phyloP scores from a whole-genome alignment of 2,113 vertebrate species.

The Podocnemis expansa region DNA sequence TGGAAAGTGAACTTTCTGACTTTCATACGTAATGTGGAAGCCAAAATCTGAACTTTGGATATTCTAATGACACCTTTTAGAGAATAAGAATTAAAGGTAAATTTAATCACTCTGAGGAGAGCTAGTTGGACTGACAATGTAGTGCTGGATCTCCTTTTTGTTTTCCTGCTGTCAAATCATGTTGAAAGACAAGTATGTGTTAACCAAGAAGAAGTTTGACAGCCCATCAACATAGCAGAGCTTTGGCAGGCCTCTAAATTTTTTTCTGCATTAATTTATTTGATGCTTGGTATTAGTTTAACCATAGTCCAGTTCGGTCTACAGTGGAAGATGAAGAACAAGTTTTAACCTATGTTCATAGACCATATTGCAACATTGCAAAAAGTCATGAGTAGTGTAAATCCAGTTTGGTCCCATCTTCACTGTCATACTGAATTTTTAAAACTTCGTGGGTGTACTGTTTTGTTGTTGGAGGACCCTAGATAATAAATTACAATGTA shows the following conservation, averaged over 20 bases:
- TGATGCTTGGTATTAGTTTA: constrained; percentile 28
- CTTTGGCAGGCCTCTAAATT: constrained; percentile 11
- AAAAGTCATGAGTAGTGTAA: background rate
- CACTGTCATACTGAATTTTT: background rate
- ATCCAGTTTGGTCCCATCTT: background rate
- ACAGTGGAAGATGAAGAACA: no score
- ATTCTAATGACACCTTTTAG: background rate
- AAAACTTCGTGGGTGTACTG: no score
- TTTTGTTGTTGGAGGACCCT: background rate
- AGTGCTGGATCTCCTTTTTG: constrained; percentile 25
- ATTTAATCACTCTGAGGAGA: background rate
- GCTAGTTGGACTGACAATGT: constrained; percentile 1
- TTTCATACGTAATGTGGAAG: background rate
- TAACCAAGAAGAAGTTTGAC: constrained; percentile 23
- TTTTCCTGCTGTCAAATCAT: constrained; percentile 56
- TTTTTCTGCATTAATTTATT: constrained; percentile 6
- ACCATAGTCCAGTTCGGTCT: no score
- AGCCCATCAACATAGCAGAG: constrained; percentile 7
- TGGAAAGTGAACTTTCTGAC: background rate
- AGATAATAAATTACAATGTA: rapidly evolving
- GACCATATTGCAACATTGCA: constrained; percentile 21
- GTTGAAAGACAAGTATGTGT: constrained; percentile 34
- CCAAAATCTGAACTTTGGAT: background rate
- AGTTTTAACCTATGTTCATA: no score
- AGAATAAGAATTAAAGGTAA: background rate